Evolutionary conservation across 2,797 vertebrate genomes (phyloP).

Genomic region (Channallabes apus): DNA sequence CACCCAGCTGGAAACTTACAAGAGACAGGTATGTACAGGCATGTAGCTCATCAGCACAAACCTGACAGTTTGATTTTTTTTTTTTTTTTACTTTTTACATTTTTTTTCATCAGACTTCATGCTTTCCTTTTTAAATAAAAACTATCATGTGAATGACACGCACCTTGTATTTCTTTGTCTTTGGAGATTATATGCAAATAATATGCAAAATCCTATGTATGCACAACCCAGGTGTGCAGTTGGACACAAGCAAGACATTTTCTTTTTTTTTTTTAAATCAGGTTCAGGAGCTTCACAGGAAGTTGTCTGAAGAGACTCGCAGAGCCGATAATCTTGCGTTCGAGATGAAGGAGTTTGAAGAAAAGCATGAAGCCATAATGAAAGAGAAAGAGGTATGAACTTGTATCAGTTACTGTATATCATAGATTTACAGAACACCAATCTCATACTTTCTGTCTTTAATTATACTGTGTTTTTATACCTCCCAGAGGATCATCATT

Average conservation of each 20-base stretch:
- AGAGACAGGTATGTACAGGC: slow-evolving; percentile 81
- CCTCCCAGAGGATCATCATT: slow-evolving; percentile 83
- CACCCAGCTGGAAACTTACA: slow-evolving; percentile 91
- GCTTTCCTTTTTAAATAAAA: background rate
- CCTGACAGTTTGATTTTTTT: background rate
- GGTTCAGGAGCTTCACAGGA: slow-evolving; percentile 92
- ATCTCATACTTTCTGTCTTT: background rate
- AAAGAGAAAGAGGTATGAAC: slow-evolving; percentile 91
- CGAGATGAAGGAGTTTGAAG: slow-evolving; percentile 90
- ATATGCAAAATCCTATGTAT: background rate
- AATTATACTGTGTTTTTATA: slow-evolving; percentile 23
- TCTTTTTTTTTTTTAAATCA: slow-evolving; percentile 55
- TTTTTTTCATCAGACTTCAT: background rate
- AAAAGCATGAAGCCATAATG: slow-evolving; percentile 86
- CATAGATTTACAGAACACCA: background rate
- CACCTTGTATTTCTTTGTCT: background rate
- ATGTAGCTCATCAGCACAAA: background rate
- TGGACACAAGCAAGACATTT: background rate
- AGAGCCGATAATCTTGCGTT: slow-evolving; percentile 90
- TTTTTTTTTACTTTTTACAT: too few relatives aligned
- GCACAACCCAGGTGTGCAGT: background rate
- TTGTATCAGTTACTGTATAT: background rate
- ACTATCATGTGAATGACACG: background rate
- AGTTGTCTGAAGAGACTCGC: slow-evolving; percentile 89
- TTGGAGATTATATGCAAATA: slow-evolving; percentile 4